Evolutionary conservation across 2,797 vertebrate species (phyloP), one percentile per base, ranked within the genome.

Genomic region (Aulostomus chinensis): DNA sequence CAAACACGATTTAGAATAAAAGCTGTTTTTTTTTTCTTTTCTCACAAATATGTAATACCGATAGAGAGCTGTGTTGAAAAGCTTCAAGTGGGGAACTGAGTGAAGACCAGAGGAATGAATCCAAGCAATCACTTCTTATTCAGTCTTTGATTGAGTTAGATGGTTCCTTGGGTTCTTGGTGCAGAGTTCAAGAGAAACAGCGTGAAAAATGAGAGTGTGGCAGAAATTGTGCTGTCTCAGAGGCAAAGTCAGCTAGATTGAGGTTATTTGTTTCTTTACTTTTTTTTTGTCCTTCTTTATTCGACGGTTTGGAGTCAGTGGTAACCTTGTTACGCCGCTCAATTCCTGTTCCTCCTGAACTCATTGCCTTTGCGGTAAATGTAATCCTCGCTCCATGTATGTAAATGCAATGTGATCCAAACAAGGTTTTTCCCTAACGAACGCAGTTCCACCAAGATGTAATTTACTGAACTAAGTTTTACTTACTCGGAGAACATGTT

Each of bases 331-430:
- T 73, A 69, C 50, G 61, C 22, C 41, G 56, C 47, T 67, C n/a
- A n/a, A n/a, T 40, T 64, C 46, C 58, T 52, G 33, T 49, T 47
- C 62, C 58, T 65, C 54, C 47, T 62, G 28, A 51, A 61, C 78
- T 80, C 78, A 75, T 78, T 73, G 65, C 65, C 58, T 66, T 60
- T 46, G 32, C 59, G 26, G 55, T 47, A 58, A 81, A 81, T 83
- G 17, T 64, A 67, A 71, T 80, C 52, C 17, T 43, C 30, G 51
- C 41, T 20, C 31, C 47, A 2, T 51, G 7, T 65, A 65, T 79
- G 78, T 43, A 81, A 79, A 83, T 74, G 46, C 25, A 22, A 9
- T 36, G 39, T 15, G 16, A n/a, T 53, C 28, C 54, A 14, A 20
- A 28, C 41, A 25, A 70, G 39, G 40, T 57, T 64, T 5, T 35